Conservation (phyloP, 92 coral and sea anemone genomes). For the Epizoanthus fatuus region DNA sequence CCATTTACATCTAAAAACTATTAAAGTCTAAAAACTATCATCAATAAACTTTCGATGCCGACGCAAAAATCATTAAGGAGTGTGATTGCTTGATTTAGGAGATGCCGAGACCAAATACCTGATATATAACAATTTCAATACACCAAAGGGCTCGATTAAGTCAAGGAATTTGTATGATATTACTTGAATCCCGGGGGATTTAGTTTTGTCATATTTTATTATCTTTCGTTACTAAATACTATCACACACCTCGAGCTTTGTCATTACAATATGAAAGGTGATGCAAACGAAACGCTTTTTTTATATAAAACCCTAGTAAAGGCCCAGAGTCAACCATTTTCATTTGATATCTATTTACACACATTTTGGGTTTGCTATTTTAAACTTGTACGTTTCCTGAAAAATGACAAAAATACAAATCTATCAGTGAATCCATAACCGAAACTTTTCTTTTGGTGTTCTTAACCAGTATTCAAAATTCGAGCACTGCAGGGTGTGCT, state of each 20-base stretch:
- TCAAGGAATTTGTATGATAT: slow-evolving; percentile 8
- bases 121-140: slow-evolving; percentile 11
- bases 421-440: slow-evolving; percentile 1
- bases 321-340: slow-evolving; percentile 3
- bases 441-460: slow-evolving; percentile 5
- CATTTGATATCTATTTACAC: slow-evolving; percentile 3
- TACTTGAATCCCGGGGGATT: slow-evolving; percentile 10
- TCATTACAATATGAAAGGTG: slow-evolving; percentile 10
- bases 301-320: slow-evolving; percentile 12
- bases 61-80: slow-evolving; percentile 14
- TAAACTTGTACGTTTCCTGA: slow-evolving; percentile 11
- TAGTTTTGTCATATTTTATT: slow-evolving; percentile 3
- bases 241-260: slow-evolving; percentile 7
- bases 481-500: slow-evolving; percentile 27
- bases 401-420: slow-evolving; percentile 15
- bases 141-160: slow-evolving; percentile 9
- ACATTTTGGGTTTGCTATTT: slow-evolving; percentile 11
- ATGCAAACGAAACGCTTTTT: slow-evolving; percentile 8
- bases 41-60: slow-evolving; percentile 18
- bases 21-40: slow-evolving; percentile 5
- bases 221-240: slow-evolving; percentile 7
- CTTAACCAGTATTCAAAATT: slow-evolving; percentile 3
- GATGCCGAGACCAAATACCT: slow-evolving; percentile 16
- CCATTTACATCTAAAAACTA: background rate
- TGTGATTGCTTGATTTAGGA: slow-evolving; percentile 12